Conservation (phyloP, 2,113 vertebrate genomes). For the Crotalus tigris region DNA sequence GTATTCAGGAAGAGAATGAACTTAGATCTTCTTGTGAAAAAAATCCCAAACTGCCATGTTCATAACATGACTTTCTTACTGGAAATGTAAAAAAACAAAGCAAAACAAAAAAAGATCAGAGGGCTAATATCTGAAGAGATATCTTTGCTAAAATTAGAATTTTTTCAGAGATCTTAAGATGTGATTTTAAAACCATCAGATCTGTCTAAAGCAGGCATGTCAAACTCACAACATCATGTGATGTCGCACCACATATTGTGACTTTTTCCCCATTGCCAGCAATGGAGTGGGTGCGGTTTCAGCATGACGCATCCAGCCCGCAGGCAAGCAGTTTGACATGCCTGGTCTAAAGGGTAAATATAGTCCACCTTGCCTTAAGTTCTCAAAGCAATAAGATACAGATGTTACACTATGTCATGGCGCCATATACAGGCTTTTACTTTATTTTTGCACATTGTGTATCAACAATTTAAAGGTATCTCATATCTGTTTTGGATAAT, state of each 20-base stretch:
- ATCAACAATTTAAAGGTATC: background rate
- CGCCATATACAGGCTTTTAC: background rate
- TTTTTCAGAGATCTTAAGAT: background rate
- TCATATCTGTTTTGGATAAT: background rate
- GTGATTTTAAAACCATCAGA: background rate
- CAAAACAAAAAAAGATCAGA: background rate
- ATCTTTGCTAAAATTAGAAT: background rate
- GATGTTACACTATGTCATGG: background rate
- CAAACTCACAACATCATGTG: too few relatives aligned
- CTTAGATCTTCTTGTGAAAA: background rate
- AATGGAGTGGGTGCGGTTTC: too few relatives aligned
- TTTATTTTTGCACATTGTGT: background rate
- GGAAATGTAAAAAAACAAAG: background rate
- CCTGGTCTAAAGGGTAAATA: background rate
- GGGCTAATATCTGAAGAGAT: background rate
- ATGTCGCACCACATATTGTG: rapidly evolving
- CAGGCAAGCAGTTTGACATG: too few relatives aligned
- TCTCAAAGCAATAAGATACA: background rate
- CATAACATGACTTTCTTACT: background rate
- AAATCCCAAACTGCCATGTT: background rate
- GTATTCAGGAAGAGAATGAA: background rate
- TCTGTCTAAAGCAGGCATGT: background rate
- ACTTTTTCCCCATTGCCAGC: too few relatives aligned
- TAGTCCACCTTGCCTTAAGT: background rate
- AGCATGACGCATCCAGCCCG: too few relatives aligned